Percentiles rank a stretch among this genome's conserved stretches.
These are phyloP conservation scores for Anthoscopus minutus DNA, from an alignment of 2,113 vertebrate genomes.

Conservation along the genomic window DNA sequence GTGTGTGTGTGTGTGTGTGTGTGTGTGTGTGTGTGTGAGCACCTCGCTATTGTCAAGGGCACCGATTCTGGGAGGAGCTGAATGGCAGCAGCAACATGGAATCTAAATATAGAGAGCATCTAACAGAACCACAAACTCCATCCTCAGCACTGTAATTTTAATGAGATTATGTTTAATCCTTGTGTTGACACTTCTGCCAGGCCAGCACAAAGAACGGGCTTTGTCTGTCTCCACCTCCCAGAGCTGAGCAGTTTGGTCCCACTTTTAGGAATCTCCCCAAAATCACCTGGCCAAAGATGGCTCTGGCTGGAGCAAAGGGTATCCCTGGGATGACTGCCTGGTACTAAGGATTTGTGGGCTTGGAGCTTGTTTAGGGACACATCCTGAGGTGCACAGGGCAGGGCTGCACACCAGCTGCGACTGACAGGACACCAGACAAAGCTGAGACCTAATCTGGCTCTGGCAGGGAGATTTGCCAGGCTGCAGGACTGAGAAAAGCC, in stretches of 20 bases:
- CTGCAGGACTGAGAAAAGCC: not conserved
- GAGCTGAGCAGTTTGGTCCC: not conserved
- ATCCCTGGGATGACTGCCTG: not conserved
- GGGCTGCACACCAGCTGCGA: not conserved
- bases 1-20: too few species aligned
- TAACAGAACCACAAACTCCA: not conserved
- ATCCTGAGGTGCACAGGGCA: not conserved
- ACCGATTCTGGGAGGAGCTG: not conserved
- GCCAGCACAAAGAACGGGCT: not conserved
- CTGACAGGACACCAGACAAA: not conserved
- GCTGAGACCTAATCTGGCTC: not conserved
- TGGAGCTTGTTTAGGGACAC: not conserved
- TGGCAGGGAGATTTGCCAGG: slow-evolving; percentile 3
- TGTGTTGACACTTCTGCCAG: not conserved
- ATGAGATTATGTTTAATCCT: not conserved
- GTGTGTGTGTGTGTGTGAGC: too few species aligned
- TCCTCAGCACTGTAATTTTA: slow-evolving; percentile 29
- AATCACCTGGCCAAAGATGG: not conserved
- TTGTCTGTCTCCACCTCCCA: not conserved
- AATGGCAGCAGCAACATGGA: not conserved
- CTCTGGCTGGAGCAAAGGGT: not conserved
- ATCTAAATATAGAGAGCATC: slow-evolving; percentile 9
- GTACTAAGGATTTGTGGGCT: not conserved
- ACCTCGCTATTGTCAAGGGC: not conserved
- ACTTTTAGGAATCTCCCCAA: not conserved